phyloP scores from a whole-genome alignment of 2,888 invertebrate species.

The Habroteleia sp. region DNA sequence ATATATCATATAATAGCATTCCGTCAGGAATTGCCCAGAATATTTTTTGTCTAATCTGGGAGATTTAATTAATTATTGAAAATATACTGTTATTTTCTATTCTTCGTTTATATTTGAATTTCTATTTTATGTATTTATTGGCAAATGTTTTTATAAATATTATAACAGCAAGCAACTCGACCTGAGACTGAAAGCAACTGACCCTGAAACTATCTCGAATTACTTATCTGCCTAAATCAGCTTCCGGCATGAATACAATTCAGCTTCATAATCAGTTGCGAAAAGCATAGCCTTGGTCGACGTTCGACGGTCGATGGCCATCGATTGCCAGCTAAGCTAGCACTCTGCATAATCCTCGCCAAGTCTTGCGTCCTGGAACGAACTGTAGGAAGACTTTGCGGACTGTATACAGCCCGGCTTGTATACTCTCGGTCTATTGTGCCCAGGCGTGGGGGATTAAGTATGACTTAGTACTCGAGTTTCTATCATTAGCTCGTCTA shows the following conservation, averaged over 20 bases:
- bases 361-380: conserved; percentile 52
- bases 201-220: conserved; percentile 30
- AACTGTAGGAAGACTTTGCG: conserved; percentile 45
- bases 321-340: conserved; percentile 69
- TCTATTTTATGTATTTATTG: no score
- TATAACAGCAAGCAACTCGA: no score
- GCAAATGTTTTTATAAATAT: no score
- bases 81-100: no score
- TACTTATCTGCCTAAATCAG: conserved; percentile 26
- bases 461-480: conserved; percentile 79
- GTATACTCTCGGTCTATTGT: conserved; percentile 32
- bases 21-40: no score
- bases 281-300: conserved; percentile 1
- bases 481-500: conserved; percentile 76
- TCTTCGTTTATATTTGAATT: no score
- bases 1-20: no score
- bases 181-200: no score
- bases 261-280: conserved; percentile 44
- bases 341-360: conserved; percentile 71
- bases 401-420: conserved; percentile 20
- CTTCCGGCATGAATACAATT: conserved; percentile 9
- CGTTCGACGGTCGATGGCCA: conserved; percentile 65
- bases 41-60: no score
- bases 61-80: no score
- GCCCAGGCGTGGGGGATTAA: conserved; percentile 71